Conservation (phyloP, 2,113 vertebrate genomes). For the Mormoops blainvillei region DNA sequence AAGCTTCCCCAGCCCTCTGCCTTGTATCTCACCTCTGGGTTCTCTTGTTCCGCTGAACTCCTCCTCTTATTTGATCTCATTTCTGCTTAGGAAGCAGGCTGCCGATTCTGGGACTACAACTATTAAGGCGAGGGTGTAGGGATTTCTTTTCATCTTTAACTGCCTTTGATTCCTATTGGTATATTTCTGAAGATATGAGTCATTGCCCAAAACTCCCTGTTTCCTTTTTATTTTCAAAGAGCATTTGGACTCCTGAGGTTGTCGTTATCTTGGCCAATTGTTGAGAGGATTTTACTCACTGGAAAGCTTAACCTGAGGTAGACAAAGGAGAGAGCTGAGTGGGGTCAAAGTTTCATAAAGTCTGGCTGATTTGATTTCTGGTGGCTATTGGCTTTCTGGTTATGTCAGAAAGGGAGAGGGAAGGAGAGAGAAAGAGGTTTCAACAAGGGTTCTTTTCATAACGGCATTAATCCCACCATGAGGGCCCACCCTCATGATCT, state of each 20-base stretch:
- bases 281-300: not conserved
- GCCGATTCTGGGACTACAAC: not conserved
- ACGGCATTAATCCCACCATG: not conserved
- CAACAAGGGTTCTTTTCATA: not conserved
- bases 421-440: no score
- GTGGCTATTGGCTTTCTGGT: not conserved
- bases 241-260: not conserved
- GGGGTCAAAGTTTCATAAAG: not conserved
- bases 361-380: not conserved
- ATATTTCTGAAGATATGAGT: not conserved
- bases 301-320: not conserved
- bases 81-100: not conserved
- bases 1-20: not conserved
- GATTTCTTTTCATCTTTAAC: not conserved
- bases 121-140: not conserved
- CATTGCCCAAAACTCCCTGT: not conserved
- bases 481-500: not conserved
- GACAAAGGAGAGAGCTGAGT: not conserved
- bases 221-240: not conserved
- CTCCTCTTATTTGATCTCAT: not conserved
- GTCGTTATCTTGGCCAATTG: not conserved
- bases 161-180: not conserved
- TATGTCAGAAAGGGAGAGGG: not conserved
- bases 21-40: not conserved
- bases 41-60: not conserved